These are phyloP conservation scores for Rhynchophorus ferrugineus DNA, from an alignment of 1,140 invertebrate genomes.

Conservation along the genomic window DNA sequence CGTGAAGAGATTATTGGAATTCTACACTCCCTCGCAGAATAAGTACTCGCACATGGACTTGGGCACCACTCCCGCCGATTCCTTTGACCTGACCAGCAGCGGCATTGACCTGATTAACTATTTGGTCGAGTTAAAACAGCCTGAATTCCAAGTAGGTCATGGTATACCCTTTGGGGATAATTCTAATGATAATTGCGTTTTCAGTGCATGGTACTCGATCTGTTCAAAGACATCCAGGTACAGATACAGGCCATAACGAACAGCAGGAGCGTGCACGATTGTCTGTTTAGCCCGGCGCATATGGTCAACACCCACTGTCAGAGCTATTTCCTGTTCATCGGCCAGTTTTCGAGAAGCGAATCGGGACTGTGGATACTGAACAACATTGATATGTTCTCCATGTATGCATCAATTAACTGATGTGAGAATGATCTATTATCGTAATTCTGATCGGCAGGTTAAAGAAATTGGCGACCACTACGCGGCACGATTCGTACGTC, in stretches of 20 bases:
- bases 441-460: conserved; percentile 47
- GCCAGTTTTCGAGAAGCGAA: conserved; percentile 69
- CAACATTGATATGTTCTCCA: conserved; percentile 67
- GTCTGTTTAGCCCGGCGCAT: conserved; percentile 80
- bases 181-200: not conserved
- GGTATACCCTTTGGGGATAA: not conserved
- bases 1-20: conserved; percentile 72
- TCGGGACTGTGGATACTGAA: conserved; percentile 68
- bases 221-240: conserved; percentile 70
- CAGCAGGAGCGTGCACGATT: conserved; percentile 72
- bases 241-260: conserved; percentile 68
- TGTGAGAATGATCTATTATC: not conserved
- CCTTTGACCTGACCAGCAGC: conserved; percentile 58
- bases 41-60: conserved; percentile 70
- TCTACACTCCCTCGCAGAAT: conserved; percentile 81
- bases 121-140: conserved; percentile 55
- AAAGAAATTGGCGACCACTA: conserved; percentile 68
- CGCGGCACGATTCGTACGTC: conserved; percentile 84
- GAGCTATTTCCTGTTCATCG: conserved; percentile 90
- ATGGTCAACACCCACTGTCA: conserved; percentile 84
- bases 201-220: conserved; percentile 56
- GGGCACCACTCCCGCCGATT: conserved; percentile 41
- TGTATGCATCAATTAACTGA: conserved; percentile 44
- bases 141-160: conserved; percentile 31
- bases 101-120: conserved; percentile 74